A percentile compares a stretch with the other conserved stretches of the same genome.
These are phyloP conservation scores for Tiaroga cobitis DNA, from an alignment of 2,797 vertebrate species.

Conservation along the genomic window DNA sequence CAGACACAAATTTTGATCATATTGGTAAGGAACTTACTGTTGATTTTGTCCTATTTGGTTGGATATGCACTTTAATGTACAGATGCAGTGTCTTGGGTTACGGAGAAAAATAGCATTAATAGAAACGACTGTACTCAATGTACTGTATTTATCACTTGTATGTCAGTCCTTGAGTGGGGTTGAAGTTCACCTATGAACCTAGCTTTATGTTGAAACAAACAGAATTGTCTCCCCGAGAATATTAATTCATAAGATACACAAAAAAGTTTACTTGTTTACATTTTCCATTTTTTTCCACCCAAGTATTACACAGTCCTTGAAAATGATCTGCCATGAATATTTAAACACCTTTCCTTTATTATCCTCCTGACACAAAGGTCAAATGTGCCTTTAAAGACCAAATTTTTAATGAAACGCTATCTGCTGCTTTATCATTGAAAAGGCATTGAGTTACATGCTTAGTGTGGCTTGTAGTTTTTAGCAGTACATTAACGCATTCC, in stretches of 20 bases:
- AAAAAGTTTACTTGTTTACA: not conserved
- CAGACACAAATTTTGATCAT: no score
- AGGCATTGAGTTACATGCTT: constrained; percentile 30
- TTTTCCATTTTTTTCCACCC: not conserved
- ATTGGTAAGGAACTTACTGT: no score
- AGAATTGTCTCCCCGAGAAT: no score
- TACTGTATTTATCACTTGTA: no score
- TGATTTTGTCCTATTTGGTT: no score
- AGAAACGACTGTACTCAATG: not conserved
- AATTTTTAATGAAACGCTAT: constrained; percentile 42
- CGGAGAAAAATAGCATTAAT: not conserved
- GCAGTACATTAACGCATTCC: constrained; percentile 31
- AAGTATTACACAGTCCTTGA: constrained; percentile 43
- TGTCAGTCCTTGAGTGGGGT: no score
- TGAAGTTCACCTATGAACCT: no score
- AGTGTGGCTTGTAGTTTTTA: constrained; percentile 17
- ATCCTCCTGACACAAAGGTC: constrained; percentile 45
- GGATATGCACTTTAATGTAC: no score
- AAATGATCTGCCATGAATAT: constrained; percentile 51
- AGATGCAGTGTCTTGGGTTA: not conserved
- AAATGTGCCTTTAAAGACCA: constrained; percentile 33
- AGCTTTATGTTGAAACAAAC: no score
- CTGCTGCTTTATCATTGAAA: constrained; percentile 16
- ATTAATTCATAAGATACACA: not conserved
- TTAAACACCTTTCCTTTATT: constrained; percentile 52